phyloP scores from a whole-genome alignment of 1,140 invertebrate genomes.

The Wasmannia auropunctata region DNA sequence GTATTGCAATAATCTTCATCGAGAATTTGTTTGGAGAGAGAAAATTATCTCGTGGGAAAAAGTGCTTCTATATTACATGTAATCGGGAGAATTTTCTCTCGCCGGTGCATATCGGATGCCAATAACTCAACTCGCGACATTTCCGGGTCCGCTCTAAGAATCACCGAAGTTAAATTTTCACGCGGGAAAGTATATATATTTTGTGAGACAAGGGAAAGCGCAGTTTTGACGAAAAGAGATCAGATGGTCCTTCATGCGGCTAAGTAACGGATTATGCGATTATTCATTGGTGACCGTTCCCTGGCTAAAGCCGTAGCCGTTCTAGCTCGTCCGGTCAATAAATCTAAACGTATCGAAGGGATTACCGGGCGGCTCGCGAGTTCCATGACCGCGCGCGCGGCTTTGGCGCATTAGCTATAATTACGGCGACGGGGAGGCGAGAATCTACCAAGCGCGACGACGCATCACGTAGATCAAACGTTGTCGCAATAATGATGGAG shows the following conservation, averaged over 20 bases:
- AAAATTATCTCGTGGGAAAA: background rate
- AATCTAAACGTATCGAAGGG: conserved; percentile 60
- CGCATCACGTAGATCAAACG: conserved; percentile 70
- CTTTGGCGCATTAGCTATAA: conserved; percentile 58
- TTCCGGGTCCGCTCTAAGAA: background rate
- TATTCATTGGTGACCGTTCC: conserved; percentile 23
- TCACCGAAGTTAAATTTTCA: background rate
- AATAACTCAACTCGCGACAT: background rate
- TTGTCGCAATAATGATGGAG: conserved; percentile 64
- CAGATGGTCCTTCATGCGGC: background rate
- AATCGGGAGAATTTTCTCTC: too few species aligned
- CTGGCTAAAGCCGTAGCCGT: background rate
- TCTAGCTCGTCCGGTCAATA: conserved; percentile 44
- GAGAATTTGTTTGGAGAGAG: too few species aligned
- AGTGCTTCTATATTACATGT: too few species aligned
- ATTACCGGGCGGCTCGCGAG: conserved; percentile 35
- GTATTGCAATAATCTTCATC: background rate
- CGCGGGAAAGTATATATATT: background rate
- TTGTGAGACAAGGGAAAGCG: too few species aligned
- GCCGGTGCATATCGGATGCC: too few species aligned
- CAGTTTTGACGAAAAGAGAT: background rate
- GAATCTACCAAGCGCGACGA: conserved; percentile 43
- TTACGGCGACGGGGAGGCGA: conserved; percentile 51
- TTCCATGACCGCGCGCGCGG: conserved; percentile 23
- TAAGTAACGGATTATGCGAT: conserved; percentile 19